These are phyloP conservation scores for Porites lobata DNA, from an alignment of 92 coral and sea anemone genomes.

Conservation along the genomic window DNA sequence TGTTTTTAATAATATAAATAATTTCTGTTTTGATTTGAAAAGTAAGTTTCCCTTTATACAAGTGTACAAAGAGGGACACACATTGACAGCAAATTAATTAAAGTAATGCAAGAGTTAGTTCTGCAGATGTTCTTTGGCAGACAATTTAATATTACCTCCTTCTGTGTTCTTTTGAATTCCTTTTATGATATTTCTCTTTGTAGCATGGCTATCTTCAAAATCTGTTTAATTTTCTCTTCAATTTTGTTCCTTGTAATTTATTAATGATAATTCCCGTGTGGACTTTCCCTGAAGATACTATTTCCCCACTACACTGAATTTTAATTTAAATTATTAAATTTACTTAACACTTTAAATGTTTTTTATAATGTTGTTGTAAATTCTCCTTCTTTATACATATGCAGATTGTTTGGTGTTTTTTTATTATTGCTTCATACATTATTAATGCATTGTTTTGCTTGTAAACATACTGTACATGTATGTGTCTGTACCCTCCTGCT, in stretches of 20 bases:
- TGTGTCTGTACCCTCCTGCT: constrained; percentile 36
- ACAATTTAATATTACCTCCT: neutral
- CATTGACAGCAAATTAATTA: neutral
- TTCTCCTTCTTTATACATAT: neutral
- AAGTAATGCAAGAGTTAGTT: constrained; percentile 6
- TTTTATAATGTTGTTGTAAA: constrained; percentile 4
- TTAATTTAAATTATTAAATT: neutral
- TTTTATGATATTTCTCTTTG: neutral
- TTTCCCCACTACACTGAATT: neutral
- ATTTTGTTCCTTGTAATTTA: neutral
- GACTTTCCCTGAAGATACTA: neutral
- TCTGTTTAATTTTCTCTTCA: neutral
- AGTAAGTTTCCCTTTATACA: neutral
- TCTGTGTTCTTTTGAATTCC: neutral
- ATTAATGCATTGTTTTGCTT: constrained; percentile 39
- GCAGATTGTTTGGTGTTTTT: constrained; percentile 35
- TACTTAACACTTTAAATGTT: neutral
- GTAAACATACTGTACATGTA: neutral
- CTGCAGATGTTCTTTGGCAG: neutral
- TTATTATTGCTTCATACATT: constrained; percentile 22
- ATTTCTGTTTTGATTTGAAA: neutral
- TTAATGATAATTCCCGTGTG: no score
- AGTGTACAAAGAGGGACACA: neutral
- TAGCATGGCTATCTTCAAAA: neutral
- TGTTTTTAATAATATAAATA: neutral